Percentiles rank a stretch among this genome's conserved stretches.
phyloP scores from a whole-genome alignment of 2,113 vertebrate species.

The Okapia johnstoni region DNA sequence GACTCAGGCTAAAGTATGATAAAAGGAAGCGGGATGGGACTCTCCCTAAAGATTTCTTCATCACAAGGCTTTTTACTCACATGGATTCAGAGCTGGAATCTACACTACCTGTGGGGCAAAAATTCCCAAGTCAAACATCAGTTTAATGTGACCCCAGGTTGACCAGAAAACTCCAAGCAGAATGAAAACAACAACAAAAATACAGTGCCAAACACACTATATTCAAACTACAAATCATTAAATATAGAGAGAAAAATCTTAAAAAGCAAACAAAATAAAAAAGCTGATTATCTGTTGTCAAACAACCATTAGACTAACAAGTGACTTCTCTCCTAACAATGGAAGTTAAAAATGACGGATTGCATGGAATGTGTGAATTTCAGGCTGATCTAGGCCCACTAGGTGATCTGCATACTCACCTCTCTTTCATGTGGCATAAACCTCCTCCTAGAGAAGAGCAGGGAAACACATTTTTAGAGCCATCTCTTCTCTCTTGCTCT shows the following conservation, averaged over 20 bases:
- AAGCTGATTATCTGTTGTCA: neutral
- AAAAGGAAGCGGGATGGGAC: rapidly evolving
- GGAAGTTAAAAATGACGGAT: neutral
- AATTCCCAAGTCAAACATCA: neutral
- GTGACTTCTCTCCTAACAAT: neutral
- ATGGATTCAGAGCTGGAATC: neutral
- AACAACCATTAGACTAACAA: neutral
- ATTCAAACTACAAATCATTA: neutral
- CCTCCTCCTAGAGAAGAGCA: neutral
- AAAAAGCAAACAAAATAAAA: neutral
- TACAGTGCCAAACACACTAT: neutral
- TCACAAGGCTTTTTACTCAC: neutral
- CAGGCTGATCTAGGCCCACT: neutral
- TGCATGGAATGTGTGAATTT: neutral
- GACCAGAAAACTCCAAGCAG: neutral
- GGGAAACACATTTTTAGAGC: too few species aligned
- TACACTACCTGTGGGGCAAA: neutral
- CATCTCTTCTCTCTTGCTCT: neutral
- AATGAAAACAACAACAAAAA: neutral
- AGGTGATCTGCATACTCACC: neutral
- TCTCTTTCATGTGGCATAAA: neutral
- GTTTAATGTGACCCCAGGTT: neutral
- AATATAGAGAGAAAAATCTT: neutral
- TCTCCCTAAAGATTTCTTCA: neutral
- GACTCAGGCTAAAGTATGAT: neutral